Base-by-base conservation (phyloP, 2,113 vertebrate genomes). In the Pseudois nayaur region DNA sequence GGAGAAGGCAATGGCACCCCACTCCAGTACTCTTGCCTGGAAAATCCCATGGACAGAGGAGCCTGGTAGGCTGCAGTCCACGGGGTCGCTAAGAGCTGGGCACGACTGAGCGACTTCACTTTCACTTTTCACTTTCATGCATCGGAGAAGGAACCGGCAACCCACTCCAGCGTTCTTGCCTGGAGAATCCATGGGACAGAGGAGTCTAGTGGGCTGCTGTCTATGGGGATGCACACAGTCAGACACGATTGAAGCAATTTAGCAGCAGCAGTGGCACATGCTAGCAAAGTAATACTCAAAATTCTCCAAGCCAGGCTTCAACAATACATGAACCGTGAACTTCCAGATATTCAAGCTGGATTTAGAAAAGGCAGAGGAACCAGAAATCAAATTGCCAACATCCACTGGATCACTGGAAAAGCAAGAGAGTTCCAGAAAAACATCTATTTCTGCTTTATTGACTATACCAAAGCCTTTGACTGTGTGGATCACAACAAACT, bases 81-180 rank as follows among this genome's bases (percentile, higher is more conserved):
- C 0, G 2, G 59, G 27, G 27, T 60, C 59, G 0, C 27, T 29
- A 60, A 60, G 59, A 60, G 12, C 2, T 5, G 1, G 59, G 5
- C 27, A 60, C 1, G 2, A 6, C 27, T 60, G 59, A 60, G 27
- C 0, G 5, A 60, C 59, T 60, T 60, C 59, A 14, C 59, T 60
- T 60, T 60, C 59, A 59, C 10, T 59, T 59, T 59, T 59, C 57
- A 60, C 27, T 60, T 31, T 60, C 27, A 60, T 14, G 59, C 10
- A 59, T 1, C 27, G 25, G 25, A 59, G 57, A 59, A 59, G 25
- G 57, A 59, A 59, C 27, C 27, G 57, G 57, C 59, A 60, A 60
- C 59, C 27, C 27, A 60, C 59, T 60, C 59, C 59, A 60, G 12
- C 3, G 29, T 60, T 14, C 59, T 14, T 60, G 59, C 59, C 59